These are phyloP conservation scores for Acanthoscelides obtectus DNA, from an alignment of 2,888 invertebrate genomes.

Conservation along the genomic window DNA sequence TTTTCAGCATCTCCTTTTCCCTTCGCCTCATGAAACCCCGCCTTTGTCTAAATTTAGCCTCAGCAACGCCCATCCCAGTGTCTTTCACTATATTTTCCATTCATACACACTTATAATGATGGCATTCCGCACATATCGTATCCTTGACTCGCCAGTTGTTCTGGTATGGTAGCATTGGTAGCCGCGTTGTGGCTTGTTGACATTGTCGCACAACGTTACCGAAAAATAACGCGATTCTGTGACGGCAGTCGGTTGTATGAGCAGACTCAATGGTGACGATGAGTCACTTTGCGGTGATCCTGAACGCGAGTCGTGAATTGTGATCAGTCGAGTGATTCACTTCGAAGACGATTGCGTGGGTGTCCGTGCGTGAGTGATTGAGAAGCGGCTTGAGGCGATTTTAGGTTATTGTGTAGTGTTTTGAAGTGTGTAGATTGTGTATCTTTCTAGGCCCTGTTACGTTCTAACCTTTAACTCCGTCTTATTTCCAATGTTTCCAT, in stretches of 20 bases:
- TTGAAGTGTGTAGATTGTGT: no score
- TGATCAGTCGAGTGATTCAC: not conserved
- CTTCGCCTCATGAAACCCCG: no score
- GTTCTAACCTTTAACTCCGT: no score
- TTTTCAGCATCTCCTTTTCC: no score
- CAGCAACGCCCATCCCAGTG: not conserved
- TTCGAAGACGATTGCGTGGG: not conserved
- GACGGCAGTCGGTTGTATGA: not conserved
- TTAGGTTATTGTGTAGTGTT: not conserved
- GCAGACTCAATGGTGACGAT: not conserved
- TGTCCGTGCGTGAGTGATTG: not conserved
- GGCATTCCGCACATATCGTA: not conserved
- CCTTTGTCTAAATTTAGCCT: not conserved
- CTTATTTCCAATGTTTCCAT: no score
- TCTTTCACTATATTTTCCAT: not conserved
- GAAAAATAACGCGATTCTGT: not conserved
- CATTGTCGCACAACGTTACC: not conserved
- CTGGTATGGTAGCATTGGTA: not conserved
- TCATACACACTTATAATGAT: not conserved
- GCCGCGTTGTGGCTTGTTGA: not conserved
- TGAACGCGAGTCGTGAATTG: not conserved
- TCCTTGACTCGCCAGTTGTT: not conserved
- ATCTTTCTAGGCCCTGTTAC: no score
- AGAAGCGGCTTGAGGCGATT: not conserved
- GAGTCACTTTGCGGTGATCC: not conserved